phyloP scores from a whole-genome alignment of 2,888 invertebrate genomes.

The Colletes collaris region DNA sequence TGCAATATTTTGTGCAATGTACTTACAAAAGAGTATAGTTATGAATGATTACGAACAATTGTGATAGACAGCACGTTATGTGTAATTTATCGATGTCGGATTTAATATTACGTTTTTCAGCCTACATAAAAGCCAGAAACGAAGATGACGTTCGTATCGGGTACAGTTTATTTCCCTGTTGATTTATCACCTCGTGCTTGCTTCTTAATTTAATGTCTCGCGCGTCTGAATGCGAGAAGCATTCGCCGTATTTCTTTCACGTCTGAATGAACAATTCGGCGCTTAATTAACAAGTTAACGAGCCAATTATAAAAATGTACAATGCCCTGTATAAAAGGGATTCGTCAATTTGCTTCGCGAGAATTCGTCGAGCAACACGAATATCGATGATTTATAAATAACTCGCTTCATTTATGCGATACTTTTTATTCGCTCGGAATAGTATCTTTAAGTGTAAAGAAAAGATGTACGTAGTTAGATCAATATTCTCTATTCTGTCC shows the following conservation, averaged over 20 bases:
- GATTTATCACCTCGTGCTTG: slow-evolving; percentile 21
- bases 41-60: not conserved
- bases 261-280: slow-evolving; percentile 30
- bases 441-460: too few species aligned
- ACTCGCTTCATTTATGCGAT: not conserved
- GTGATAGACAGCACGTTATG: not conserved
- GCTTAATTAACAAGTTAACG: slow-evolving; percentile 68
- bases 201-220: slow-evolving; percentile 35
- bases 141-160: not conserved
- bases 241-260: slow-evolving; percentile 45
- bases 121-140: not conserved
- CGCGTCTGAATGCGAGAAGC: slow-evolving; percentile 23
- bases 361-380: not conserved
- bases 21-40: too few species aligned
- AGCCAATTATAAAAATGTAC: slow-evolving; percentile 75
- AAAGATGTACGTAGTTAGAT: too few species aligned
- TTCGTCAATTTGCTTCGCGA: slow-evolving; percentile 44
- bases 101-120: not conserved
- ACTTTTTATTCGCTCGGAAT: not conserved
- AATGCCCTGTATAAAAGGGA: slow-evolving; percentile 40
- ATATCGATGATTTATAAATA: not conserved
- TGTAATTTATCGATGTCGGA: not conserved
- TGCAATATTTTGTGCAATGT: too few species aligned
- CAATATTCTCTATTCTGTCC: too few species aligned
- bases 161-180: slow-evolving; percentile 29